Percentiles rank a stretch among this genome's conserved stretches.
phyloP scores from a whole-genome alignment of 2,888 invertebrate genomes.

The Drosophila dives region DNA sequence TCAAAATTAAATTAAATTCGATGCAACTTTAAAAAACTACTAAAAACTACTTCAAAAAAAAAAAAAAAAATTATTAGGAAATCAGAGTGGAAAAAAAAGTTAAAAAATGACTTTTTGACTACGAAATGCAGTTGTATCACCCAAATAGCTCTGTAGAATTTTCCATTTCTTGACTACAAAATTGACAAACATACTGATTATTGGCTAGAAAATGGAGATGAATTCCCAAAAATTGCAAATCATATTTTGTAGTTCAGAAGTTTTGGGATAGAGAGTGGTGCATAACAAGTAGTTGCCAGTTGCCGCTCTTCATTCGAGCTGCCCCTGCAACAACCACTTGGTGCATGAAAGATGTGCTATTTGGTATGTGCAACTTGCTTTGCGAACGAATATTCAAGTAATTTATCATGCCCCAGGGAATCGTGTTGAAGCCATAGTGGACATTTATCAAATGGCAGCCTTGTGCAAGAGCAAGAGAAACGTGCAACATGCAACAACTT shows the following conservation, averaged over 20 bases:
- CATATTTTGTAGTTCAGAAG: not conserved
- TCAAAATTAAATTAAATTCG: not conserved
- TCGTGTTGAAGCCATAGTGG: conserved; percentile 27
- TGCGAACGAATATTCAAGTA: conserved; percentile 49
- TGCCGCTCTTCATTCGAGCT: not conserved
- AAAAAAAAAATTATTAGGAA: not conserved
- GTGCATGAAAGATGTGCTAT: conserved; percentile 20
- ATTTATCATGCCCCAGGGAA: conserved; percentile 68
- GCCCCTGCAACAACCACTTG: conserved; percentile 5
- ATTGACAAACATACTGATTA: not conserved
- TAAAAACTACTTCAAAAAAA: not conserved
- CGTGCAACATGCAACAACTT: conserved; percentile 23
- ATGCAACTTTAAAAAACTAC: not conserved
- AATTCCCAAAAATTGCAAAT: not conserved
- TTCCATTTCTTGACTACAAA: not conserved
- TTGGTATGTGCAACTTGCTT: conserved; percentile 40
- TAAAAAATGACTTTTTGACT: not conserved
- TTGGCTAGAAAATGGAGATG: not conserved
- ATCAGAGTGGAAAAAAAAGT: not conserved
- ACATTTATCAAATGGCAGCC: conserved; percentile 65
- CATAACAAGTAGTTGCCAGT: conserved; percentile 17
- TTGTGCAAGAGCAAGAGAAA: conserved; percentile 41
- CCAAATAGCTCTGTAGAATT: not conserved
- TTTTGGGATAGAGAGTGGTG: not conserved
- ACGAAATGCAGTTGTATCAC: not conserved